Percentiles rank a stretch among this genome's conserved stretches.
phyloP scores from a whole-genome alignment of 2,113 vertebrate species.

The Clarias batrachus region DNA sequence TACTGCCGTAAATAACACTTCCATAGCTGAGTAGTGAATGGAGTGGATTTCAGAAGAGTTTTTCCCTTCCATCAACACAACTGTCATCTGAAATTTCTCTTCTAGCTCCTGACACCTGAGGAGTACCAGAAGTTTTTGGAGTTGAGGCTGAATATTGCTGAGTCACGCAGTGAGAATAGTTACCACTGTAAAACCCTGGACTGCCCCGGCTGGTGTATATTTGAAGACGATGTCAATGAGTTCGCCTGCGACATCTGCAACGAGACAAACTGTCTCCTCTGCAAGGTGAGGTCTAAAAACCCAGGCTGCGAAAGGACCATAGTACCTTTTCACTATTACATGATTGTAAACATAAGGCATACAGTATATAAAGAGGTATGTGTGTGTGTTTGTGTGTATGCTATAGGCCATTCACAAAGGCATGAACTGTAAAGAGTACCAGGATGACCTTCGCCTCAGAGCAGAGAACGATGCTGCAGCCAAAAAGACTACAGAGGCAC shows the following conservation, averaged over 20 bases:
- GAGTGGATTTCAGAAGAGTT: not conserved
- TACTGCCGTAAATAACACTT: not conserved
- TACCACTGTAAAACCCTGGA: conserved; percentile 86
- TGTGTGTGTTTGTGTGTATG: not conserved
- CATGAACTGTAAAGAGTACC: conserved; percentile 87
- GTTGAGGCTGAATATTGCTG: conserved; percentile 79
- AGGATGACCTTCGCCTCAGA: conserved; percentile 79
- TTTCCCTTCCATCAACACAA: not conserved
- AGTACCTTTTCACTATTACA: not conserved
- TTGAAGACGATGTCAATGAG: conserved; percentile 84
- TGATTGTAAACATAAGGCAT: not conserved
- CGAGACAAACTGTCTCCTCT: conserved; percentile 71
- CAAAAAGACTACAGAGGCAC: conserved; percentile 76
- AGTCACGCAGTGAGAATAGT: conserved; percentile 80
- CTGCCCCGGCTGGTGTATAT: conserved; percentile 87
- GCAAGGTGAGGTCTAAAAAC: conserved; percentile 61
- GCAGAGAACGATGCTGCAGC: conserved; percentile 80
- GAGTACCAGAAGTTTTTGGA: conserved; percentile 82
- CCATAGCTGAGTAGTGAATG: not conserved
- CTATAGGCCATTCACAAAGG: conserved; percentile 78
- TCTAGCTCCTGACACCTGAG: conserved; percentile 75
- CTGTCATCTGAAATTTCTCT: not conserved
- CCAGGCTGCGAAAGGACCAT: not conserved
- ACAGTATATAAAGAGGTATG: not conserved
- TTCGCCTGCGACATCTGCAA: conserved; percentile 80